Conservation (phyloP, 2,113 vertebrate genomes). For the Hippocampus guttulatus region DNA sequence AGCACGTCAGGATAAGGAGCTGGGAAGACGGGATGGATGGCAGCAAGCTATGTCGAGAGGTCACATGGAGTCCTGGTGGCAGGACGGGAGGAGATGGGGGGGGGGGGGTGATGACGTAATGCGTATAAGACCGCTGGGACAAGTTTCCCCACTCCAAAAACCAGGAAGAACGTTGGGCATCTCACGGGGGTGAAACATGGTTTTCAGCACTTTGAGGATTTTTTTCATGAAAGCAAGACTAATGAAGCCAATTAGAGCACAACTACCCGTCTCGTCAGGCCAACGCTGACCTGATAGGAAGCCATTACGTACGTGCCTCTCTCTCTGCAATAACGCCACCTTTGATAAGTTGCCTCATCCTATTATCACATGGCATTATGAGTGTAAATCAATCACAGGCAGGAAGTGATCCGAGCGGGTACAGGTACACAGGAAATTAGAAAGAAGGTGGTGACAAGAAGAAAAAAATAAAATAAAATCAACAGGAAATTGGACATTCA, state of each 20-base stretch:
- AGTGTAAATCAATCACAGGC: constrained; percentile 58
- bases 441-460: constrained; percentile 30
- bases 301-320: constrained; percentile 13
- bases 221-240: neutral
- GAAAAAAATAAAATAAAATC: neutral
- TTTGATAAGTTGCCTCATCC: constrained; percentile 35
- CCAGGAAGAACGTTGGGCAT: neutral
- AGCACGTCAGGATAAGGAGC: constrained; percentile 24
- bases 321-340: constrained; percentile 17
- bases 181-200: no score
- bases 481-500: constrained; percentile 59
- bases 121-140: constrained; percentile 40
- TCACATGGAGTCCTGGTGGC: constrained; percentile 40
- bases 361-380: constrained; percentile 27
- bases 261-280: neutral
- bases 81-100: constrained; percentile 7
- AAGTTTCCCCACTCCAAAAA: neutral
- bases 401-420: constrained; percentile 53
- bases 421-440: constrained; percentile 65
- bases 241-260: neutral
- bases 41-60: constrained; percentile 23
- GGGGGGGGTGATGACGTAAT: constrained; percentile 48
- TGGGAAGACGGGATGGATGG: constrained; percentile 36
- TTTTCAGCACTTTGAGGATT: neutral
- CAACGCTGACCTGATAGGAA: neutral